Evolutionary conservation across 2,113 vertebrate genomes (phyloP), one percentile per base, ranked within the genome.

Genomic region (Forbesichthys papilliferus): DNA sequence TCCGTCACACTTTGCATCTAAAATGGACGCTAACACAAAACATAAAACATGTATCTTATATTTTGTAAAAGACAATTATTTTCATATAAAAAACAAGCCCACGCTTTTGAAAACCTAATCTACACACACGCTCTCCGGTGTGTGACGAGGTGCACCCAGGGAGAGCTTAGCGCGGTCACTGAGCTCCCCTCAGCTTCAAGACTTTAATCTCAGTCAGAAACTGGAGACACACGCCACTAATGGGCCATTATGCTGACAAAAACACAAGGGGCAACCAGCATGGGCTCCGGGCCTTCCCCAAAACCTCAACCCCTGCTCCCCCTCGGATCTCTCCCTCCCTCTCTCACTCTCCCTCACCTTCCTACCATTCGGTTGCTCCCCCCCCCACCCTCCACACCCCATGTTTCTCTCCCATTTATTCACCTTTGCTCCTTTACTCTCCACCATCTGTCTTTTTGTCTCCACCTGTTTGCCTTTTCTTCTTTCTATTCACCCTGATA

Each of bases 201-300:
- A 90, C 89, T 77, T 87, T 90, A 91, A 90, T 89, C 90, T 89
- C 64, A 82, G 78, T 67, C 79, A 87, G 83, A 90, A 90, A 89
- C 84, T 78, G 90, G 87, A 80, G 84, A 73, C 84, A 79, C 78
- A 82, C 73, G 47, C 75, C 67, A 74, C 77, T 89, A 86, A 89
- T 88, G 84, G 88, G 62, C 80, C 78, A 78, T 89, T 84, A 90
- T 87, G 73, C 67, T 82, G 86, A 86, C 77, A 78, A 81, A 84
- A 85, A 79, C 61, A 74, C 66, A 72, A 11, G 3, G 66, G 79
- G 77, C 84, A 77, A 82, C 84, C 85, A 86, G 75, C 79, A 71
- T 81, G 78, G 82, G 71, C 77, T 84, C 64, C 75, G 48, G 84
- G 66, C 64, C 79, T 84, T 78, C 80, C 79, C 71, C 3, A 58